Conservation (phyloP, 1,140 invertebrate genomes). For the Papilio xuthus region DNA sequence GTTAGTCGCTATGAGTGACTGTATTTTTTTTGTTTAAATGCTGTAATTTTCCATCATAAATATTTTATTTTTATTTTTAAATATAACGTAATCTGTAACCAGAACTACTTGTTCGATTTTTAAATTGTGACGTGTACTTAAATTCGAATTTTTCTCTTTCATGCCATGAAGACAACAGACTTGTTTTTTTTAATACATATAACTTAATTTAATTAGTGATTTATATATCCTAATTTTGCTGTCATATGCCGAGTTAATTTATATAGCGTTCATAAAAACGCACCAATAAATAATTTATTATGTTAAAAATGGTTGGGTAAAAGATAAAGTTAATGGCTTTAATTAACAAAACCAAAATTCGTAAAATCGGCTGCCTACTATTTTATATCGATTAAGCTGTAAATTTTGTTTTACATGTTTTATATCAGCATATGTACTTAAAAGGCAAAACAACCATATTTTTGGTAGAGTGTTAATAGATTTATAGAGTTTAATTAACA, state of each 20-base stretch:
- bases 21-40: background rate
- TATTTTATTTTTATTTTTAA: no score
- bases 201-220: no score
- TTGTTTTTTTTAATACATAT: no score
- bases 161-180: no score
- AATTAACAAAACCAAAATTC: constrained; percentile 22
- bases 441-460: constrained; percentile 5
- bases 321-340: constrained; percentile 14
- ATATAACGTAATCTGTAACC: no score
- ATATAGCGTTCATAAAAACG: background rate
- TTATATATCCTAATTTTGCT: background rate
- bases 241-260: background rate
- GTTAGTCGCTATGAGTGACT: background rate
- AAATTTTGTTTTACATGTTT: constrained; percentile 22
- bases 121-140: no score
- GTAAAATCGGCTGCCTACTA: constrained; percentile 12
- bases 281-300: background rate
- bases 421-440: background rate
- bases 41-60: background rate
- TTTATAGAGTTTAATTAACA: background rate
- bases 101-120: no score
- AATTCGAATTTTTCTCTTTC: no score
- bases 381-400: constrained; percentile 25
- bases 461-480: background rate
- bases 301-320: background rate